phyloP scores from a whole-genome alignment of 2,113 vertebrate species.

The Smithornis capensis region DNA sequence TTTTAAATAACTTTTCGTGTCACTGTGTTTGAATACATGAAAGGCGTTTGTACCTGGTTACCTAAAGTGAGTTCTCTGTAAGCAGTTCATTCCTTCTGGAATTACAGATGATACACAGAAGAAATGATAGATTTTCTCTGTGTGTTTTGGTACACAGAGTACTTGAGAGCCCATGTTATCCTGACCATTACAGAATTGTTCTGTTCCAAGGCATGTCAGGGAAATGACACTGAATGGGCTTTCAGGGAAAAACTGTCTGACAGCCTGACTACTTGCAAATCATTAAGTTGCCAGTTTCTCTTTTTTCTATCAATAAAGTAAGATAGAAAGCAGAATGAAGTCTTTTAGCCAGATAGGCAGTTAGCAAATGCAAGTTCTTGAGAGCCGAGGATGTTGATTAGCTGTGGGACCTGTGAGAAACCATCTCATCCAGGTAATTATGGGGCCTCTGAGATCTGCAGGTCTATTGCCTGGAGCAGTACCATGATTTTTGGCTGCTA shows the following conservation, averaged over 20 bases:
- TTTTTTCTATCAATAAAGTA: neutral
- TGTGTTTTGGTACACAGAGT: neutral
- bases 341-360: neutral
- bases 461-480: neutral
- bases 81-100: neutral
- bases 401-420: neutral
- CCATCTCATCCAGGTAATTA: neutral
- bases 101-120: neutral
- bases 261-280: neutral
- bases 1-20: neutral
- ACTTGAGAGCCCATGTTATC: neutral
- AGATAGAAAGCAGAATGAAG: neutral
- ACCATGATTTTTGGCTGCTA: neutral
- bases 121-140: neutral
- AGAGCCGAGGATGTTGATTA: neutral
- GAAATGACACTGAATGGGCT: neutral
- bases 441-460: neutral
- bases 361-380: neutral
- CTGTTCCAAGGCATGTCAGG: neutral
- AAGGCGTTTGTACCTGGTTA: neutral
- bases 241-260: conserved; percentile 2
- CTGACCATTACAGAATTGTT: neutral
- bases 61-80: neutral
- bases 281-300: neutral
- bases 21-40: neutral